A percentile compares a stretch with the other conserved stretches of the same genome.
phyloP scores from a whole-genome alignment of 2,113 vertebrate genomes.

The Vimba vimba region DNA sequence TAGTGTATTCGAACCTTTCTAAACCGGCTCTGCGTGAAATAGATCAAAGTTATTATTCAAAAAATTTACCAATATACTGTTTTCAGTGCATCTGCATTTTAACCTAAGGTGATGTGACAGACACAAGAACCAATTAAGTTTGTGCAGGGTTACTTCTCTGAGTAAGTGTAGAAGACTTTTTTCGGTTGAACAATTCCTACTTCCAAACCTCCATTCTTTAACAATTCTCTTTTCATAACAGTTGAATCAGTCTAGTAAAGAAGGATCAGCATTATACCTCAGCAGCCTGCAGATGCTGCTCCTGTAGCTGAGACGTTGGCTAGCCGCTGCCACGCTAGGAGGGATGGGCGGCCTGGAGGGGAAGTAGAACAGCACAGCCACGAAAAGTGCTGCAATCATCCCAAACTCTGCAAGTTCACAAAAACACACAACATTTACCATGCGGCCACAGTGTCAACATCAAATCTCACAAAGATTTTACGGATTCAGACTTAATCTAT shows the following conservation, averaged over 20 bases:
- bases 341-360: conserved; percentile 91
- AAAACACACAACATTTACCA: conserved; percentile 38
- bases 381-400: conserved; percentile 85
- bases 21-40: too few relatives aligned
- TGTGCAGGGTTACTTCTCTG: too few relatives aligned
- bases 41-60: too few relatives aligned
- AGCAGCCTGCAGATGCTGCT: conserved; percentile 92
- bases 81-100: too few relatives aligned
- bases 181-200: too few relatives aligned
- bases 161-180: too few relatives aligned
- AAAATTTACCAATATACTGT: too few relatives aligned
- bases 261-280: conserved; percentile 73
- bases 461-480: conserved; percentile 1
- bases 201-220: background rate
- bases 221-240: background rate
- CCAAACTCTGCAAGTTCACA: conserved; percentile 82
- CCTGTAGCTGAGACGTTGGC: conserved; percentile 92
- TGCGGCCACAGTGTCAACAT: background rate
- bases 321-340: conserved; percentile 94
- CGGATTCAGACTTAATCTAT: conserved; percentile 17
- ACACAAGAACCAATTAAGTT: too few relatives aligned
- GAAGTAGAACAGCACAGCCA: conserved; percentile 87
- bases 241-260: background rate
- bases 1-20: background rate
- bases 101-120: too few relatives aligned